Percentiles rank a stretch among this genome's conserved stretches.
phyloP scores from a whole-genome alignment of 1,140 invertebrate species.

The Drosophila varians region DNA sequence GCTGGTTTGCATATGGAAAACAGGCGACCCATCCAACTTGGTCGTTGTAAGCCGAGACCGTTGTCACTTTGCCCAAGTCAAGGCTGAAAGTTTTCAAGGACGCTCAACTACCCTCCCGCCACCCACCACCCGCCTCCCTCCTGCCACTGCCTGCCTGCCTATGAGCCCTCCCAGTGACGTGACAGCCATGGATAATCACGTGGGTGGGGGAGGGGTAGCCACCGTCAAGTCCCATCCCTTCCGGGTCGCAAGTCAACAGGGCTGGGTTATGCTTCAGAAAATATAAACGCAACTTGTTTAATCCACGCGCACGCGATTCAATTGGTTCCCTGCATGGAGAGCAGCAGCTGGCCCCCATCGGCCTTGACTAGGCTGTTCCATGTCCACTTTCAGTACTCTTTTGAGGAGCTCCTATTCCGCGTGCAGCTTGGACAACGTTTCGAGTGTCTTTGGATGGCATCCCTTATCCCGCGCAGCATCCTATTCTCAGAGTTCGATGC shows the following conservation, averaged over 20 bases:
- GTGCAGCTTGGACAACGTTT: slow-evolving; percentile 4
- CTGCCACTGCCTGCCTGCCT: slow-evolving; percentile 28
- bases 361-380: slow-evolving; percentile 13
- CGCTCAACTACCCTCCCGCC: slow-evolving; percentile 24
- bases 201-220: neutral
- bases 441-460: slow-evolving; percentile 20
- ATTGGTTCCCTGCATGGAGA: slow-evolving; percentile 15
- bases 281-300: slow-evolving; percentile 67
- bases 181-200: slow-evolving; percentile 52
- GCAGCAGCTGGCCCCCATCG: slow-evolving; percentile 20
- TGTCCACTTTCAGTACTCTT: neutral
- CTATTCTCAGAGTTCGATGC: slow-evolving; percentile 54
- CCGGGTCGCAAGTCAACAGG: slow-evolving; percentile 11
- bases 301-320: slow-evolving; percentile 43
- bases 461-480: neutral
- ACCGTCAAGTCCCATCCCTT: neutral
- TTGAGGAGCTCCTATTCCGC: neutral
- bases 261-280: slow-evolving; percentile 46
- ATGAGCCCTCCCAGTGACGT: slow-evolving; percentile 50
- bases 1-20: slow-evolving; percentile 51
- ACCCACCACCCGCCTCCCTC: slow-evolving; percentile 8
- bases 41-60: slow-evolving; percentile 36
- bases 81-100: slow-evolving; percentile 63
- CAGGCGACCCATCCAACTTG: slow-evolving; percentile 2
- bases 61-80: slow-evolving; percentile 32